These are phyloP conservation scores for Plemyria rubiginata DNA, from an alignment of 2,888 invertebrate genomes.

Conservation along the genomic window DNA sequence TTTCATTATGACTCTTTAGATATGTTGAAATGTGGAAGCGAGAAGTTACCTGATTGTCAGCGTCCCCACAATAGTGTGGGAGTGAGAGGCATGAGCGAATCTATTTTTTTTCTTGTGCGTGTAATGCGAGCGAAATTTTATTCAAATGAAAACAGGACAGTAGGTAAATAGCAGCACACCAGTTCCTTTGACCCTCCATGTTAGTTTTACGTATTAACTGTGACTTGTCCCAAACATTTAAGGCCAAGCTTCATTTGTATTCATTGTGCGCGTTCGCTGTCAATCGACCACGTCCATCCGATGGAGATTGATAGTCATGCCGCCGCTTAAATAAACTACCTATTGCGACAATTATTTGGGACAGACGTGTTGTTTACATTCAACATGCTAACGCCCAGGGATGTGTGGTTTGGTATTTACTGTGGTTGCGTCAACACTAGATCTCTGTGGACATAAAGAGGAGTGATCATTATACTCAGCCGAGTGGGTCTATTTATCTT, in stretches of 20 bases:
- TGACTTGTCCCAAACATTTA: slow-evolving; percentile 44
- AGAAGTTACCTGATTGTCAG: too few relatives aligned
- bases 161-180: background rate
- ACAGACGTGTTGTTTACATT: slow-evolving; percentile 34
- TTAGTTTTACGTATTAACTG: slow-evolving; percentile 12
- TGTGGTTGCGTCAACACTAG: background rate
- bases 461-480: background rate
- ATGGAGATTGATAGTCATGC: slow-evolving; percentile 62
- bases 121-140: background rate
- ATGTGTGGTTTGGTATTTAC: slow-evolving; percentile 3
- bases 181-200: background rate
- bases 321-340: slow-evolving; percentile 55
- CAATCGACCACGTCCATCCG: slow-evolving; percentile 56
- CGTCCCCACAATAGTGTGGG: too few relatives aligned
- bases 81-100: too few relatives aligned
- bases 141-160: background rate
- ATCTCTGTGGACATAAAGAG: background rate
- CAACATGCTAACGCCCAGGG: slow-evolving; percentile 5
- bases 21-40: too few relatives aligned
- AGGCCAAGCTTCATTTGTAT: slow-evolving; percentile 59
- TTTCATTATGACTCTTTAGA: too few relatives aligned
- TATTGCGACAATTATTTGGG: slow-evolving; percentile 48
- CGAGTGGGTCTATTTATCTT: background rate
- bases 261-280: slow-evolving; percentile 58
- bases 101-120: too few relatives aligned